Base-by-base conservation (phyloP, 2,888 invertebrate species). In the Euclidia mi region DNA sequence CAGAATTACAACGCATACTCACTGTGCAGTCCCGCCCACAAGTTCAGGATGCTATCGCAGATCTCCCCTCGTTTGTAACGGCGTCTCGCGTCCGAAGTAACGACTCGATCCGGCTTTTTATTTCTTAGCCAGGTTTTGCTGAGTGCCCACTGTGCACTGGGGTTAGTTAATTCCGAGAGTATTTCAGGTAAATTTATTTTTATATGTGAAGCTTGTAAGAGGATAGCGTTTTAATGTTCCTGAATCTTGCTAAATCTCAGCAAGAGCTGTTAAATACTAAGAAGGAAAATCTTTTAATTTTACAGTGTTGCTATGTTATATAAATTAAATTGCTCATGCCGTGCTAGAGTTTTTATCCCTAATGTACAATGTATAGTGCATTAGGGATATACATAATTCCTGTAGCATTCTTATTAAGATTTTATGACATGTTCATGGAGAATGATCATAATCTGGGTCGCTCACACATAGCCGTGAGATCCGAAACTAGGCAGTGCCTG, bases 41-140 rank as follows among this genome's bases (percentile, higher is more conserved):
- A 73, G 69, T 57, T 76, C 73, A 69, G 57, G 43, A 45, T 56
- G 61, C 65, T 78, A 77, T 78, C 77, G 60, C 61, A 61, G 76
- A 77, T 76, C 78, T 74, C 57, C 55, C 67, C 71, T 77, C 64
- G 76, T 78, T 77, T 77, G 76, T 77, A 76, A 72, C 73, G 62
- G 65, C 77, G 65, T 66, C 74, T 71, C 65, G 61, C 44, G 58
- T 64, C 63, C 61, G 56, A 58, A 56, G 57, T 74, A 68, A 77
- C 71, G 77, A 75, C 65, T 64, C 63, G 75, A 74, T 74, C 58
- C 48, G 32, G 53, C 51, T 75, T 75, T 74, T 75, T 74, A 73
- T 76, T 75, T 74, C 67, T 64, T 59, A 51, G 59, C 60, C 75
- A 68, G 65, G 70, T 63, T 72, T 70, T 72, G 62, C 74, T 58